phyloP scores from a whole-genome alignment of 2,888 invertebrate genomes.

The Cetonia aurata region DNA sequence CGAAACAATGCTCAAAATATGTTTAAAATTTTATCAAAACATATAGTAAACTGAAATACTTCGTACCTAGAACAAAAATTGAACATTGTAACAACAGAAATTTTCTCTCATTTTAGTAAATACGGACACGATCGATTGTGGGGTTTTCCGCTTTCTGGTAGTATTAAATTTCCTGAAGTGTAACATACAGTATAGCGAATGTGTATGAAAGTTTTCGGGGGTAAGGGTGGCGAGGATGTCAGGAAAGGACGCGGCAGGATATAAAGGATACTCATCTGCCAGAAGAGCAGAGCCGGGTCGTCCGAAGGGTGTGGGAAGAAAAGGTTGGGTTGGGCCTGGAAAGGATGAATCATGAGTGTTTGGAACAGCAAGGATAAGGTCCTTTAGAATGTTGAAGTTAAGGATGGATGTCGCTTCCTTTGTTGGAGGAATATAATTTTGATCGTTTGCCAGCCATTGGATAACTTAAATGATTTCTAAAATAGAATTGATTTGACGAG shows the following conservation, averaged over 20 bases:
- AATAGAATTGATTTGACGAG: conserved; percentile 16
- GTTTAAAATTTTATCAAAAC: no score
- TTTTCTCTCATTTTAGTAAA: conserved; percentile 24
- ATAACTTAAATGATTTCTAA: conserved; percentile 33
- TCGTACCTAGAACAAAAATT: background rate
- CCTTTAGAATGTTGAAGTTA: conserved; percentile 58
- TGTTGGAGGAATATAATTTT: conserved; percentile 55
- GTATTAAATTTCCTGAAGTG: conserved; percentile 46
- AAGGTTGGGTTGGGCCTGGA: conserved; percentile 60
- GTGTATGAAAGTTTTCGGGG: conserved; percentile 52
- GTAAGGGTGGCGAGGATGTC: conserved; percentile 49
- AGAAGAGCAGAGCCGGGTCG: conserved; percentile 57
- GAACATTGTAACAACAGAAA: background rate
- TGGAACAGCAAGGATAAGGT: conserved; percentile 62
- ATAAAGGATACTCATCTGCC: conserved; percentile 57
- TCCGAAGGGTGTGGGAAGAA: conserved; percentile 58
- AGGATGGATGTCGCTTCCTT: conserved; percentile 56
- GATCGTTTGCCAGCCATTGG: conserved; percentile 52
- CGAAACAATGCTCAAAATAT: no score
- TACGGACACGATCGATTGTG: conserved; percentile 35
- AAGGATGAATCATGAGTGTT: conserved; percentile 65
- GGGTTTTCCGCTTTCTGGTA: conserved; percentile 40
- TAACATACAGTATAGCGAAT: conserved; percentile 47
- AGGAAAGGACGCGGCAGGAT: conserved; percentile 53
- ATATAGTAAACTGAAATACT: no score